Base-by-base conservation (phyloP, 2,888 invertebrate species). In the Cataglyphis cursor region DNA sequence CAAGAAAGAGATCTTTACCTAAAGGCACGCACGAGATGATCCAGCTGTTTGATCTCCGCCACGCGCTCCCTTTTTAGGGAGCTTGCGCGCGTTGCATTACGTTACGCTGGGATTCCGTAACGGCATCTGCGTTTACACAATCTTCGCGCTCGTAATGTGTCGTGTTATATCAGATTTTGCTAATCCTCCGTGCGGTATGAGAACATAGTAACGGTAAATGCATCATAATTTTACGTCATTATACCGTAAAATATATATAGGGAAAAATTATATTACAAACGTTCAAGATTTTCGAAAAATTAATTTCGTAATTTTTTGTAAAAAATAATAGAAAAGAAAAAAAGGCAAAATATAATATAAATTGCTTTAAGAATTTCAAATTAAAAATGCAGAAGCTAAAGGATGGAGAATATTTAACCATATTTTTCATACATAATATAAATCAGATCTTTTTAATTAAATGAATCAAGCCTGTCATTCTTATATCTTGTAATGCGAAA, bases 21-120 rank as follows among this genome's bases (percentile, higher is more conserved):
- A 91, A 90, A 90, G 91, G 92, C 90, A 85, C 88, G 93, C 93
- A 91, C 93, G 92, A 93, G 92, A 94, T 94, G 94, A 94, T 94
- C 94, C 94, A 94, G 94, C 94, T 94, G 94, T 94, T 94, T 94
- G 94, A 94, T 94, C 93, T 91, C 90, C 90, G 92, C 93, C 93
- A 93, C 94, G 93, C 92, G 93, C 90, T 88, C 90, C 90, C 92
- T 91, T 91, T 90, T 90, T 89, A 89, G 82, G 85, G 84, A 82
- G 80, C 84, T 82, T 57, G 44, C 70, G 61, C 28, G 72, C 76
- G 66, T 51, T 74, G 10, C 70, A 44, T 76, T 59, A 68, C 76
- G 66, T 54, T 75, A 12, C 72, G 59, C 57, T 48, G 66, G 85
- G 84, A 81, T 82, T 84, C 61, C 85, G 81, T 87, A 88, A 89